phyloP scores from a whole-genome alignment of 2,888 invertebrate species.

The Phragmatobia fuliginosa region DNA sequence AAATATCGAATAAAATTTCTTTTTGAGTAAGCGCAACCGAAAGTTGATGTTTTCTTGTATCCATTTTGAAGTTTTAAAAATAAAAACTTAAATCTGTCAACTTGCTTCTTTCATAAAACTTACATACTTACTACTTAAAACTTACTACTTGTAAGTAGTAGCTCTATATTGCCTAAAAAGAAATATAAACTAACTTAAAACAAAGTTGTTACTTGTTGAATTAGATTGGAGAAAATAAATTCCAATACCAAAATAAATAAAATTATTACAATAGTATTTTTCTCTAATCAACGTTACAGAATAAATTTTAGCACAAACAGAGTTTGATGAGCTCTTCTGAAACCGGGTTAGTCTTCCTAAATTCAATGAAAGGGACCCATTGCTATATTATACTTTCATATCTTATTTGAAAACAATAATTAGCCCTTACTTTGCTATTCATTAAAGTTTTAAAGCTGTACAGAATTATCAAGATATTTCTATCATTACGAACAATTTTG shows the following conservation, averaged over 20 bases:
- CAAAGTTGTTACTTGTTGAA: no score
- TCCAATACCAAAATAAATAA: background rate
- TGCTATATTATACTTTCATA: background rate
- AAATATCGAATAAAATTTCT: background rate
- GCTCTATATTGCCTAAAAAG: no score
- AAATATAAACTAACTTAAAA: no score
- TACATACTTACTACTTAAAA: no score
- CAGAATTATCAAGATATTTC: slow-evolving; percentile 23
- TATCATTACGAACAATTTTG: slow-evolving; percentile 18
- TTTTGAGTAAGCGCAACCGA: background rate
- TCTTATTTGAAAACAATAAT: background rate
- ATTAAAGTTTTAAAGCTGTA: background rate
- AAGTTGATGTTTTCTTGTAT: background rate
- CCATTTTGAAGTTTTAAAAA: background rate
- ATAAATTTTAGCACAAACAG: background rate
- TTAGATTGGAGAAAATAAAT: background rate
- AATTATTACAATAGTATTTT: background rate
- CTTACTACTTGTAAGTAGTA: no score
- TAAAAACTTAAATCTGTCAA: no score
- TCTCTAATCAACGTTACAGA: background rate
- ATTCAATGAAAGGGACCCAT: background rate
- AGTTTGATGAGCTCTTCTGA: background rate
- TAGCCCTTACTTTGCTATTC: background rate
- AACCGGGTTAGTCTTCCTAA: background rate
- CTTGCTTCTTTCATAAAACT: background rate